These are phyloP conservation scores for Monopis laevigella DNA, from an alignment of 2,888 invertebrate genomes.

Conservation along the genomic window DNA sequence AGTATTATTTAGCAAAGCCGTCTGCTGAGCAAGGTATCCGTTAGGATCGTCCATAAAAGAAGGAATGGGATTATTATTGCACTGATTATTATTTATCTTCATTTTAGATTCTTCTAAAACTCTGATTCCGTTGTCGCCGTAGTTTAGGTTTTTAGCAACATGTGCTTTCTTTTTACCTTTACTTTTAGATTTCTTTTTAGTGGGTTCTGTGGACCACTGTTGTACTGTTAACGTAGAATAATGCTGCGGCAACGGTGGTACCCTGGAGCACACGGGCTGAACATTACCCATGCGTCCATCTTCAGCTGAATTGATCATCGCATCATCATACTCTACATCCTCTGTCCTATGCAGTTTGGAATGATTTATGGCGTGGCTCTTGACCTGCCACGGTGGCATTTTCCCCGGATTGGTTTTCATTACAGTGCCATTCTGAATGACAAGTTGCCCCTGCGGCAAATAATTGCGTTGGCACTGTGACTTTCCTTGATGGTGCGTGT, in stretches of 20 bases:
- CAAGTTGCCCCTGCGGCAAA: constrained; percentile 46
- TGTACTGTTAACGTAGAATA: constrained; percentile 57
- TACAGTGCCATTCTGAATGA: constrained; percentile 58
- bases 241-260: constrained; percentile 78
- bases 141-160: constrained; percentile 34
- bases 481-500: constrained; percentile 33
- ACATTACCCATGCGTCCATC: constrained; percentile 41
- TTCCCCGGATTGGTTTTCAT: constrained; percentile 61
- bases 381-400: constrained; percentile 70
- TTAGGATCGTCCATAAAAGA: constrained; percentile 93
- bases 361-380: constrained; percentile 38
- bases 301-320: constrained; percentile 40
- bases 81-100: constrained; percentile 51
- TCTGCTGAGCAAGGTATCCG: constrained; percentile 91
- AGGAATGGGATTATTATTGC: constrained; percentile 67
- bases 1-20: constrained; percentile 84
- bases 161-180: constrained; percentile 57
- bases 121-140: constrained; percentile 42
- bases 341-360: constrained; percentile 45
- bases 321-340: constrained; percentile 43
- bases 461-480: constrained; percentile 38
- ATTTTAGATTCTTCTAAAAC: constrained; percentile 43
- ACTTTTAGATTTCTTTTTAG: constrained; percentile 69
- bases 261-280: constrained; percentile 72
- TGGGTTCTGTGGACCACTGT: constrained; percentile 51